Conservation (phyloP, 2,797 vertebrate genomes). For the Sebastes cheni region DNA sequence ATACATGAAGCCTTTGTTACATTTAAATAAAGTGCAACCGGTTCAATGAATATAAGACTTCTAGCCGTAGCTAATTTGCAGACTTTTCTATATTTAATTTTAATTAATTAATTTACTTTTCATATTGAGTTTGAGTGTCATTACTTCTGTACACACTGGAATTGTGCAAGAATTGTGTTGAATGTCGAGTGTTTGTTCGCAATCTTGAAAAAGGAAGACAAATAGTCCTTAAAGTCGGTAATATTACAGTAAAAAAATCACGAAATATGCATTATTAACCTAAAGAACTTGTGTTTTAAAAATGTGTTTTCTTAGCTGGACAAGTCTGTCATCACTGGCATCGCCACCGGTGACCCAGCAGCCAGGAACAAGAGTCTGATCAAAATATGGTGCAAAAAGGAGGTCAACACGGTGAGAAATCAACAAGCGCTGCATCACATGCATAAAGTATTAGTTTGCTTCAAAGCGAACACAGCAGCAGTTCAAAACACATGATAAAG, state of each 20-base stretch:
- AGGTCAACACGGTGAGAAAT: constrained; percentile 81
- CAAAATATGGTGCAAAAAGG: constrained; percentile 89
- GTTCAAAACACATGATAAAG: constrained; percentile 29
- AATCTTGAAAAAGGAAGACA: no score
- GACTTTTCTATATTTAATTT: not conserved
- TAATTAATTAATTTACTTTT: not conserved
- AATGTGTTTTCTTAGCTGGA: constrained; percentile 84
- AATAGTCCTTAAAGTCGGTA: no score
- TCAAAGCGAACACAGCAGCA: not conserved
- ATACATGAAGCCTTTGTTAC: no score
- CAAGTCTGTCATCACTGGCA: constrained; percentile 88
- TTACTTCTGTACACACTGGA: no score
- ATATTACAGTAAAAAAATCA: not conserved
- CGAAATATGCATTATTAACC: no score
- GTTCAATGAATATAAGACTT: no score
- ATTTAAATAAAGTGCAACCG: no score
- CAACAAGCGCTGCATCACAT: constrained; percentile 13
- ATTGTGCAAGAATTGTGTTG: no score
- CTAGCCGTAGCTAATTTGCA: not conserved
- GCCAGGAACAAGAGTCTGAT: constrained; percentile 92
- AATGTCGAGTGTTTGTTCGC: no score
- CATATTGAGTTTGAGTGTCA: no score
- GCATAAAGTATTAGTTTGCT: constrained; percentile 21
- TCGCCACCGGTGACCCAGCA: constrained; percentile 82
- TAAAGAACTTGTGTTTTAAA: not conserved